Evolutionary conservation across 2,888 invertebrate species (phyloP), one percentile per base, ranked within the genome.

Genomic region (Tupiocoris notatus): DNA sequence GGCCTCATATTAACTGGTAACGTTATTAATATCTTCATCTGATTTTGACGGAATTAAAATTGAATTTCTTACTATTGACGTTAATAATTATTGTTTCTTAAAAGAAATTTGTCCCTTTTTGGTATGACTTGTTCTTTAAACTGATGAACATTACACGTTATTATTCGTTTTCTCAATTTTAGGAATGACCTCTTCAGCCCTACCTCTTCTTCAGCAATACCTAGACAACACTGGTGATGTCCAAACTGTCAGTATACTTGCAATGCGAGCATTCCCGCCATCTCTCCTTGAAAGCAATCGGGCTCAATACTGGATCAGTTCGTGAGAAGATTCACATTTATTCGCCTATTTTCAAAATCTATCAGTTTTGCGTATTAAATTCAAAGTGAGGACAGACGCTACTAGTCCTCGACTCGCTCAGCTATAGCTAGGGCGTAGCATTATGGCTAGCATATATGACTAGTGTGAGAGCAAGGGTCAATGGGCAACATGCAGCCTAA

Each of bases 221-320:
- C 87, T 97, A 81, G 95, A 98, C 85, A 84, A 86, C 39, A 91
- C 93, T 0, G 92, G 93, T 7, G 97, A 98, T 86, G 91, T 98
- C 78, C 97, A 98, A 86, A 94, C 95, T 22, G 94, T 92, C 18
- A 91, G 93, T 81, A 86, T 95, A 80, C 88, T 95, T 82, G 88
- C 91, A 64, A 90, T 95, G 66, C 88, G 92, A 83, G 91, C 93
- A 80, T 89, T 92, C 83, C 89, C 92, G 61, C 86, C 89, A 18
- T 91, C 92, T 80, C 86, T 93, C 79, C 87, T 89, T 71, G 86
- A 88, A 66, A 86, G 86, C 73, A 88, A 90, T 79, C 84, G 84
- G 81, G 86, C 84, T 79, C 87, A 88, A 83, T 87, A 88, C 82
- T 92, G 92, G 92, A 90, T 92, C 63, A 85, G 87, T 80, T 89